Percentiles rank a stretch among this genome's conserved stretches.
phyloP scores from a whole-genome alignment of 1,140 invertebrate species.

The Triops longicaudatus region DNA sequence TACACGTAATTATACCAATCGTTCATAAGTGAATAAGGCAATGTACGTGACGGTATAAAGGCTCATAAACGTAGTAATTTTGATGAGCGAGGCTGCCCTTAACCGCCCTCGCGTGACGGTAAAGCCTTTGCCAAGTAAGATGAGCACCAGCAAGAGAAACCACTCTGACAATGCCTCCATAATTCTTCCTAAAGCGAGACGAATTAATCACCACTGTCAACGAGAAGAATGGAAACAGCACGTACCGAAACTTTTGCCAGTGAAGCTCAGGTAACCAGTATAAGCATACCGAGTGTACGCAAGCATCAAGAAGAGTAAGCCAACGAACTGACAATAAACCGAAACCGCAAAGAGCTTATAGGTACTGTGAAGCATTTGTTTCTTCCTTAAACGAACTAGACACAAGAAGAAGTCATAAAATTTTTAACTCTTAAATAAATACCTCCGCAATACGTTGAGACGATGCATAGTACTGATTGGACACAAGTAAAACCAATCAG shows the following conservation, averaged over 20 bases:
- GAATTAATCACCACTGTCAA: slow-evolving; percentile 4
- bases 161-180: slow-evolving; percentile 61
- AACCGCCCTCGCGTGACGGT: slow-evolving; percentile 77
- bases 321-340: slow-evolving; percentile 52
- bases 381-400: slow-evolving; percentile 58
- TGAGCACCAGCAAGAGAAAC: slow-evolving; percentile 63
- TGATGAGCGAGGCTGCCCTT: slow-evolving; percentile 55
- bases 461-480: slow-evolving; percentile 54
- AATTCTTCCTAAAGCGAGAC: slow-evolving; percentile 50
- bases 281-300: slow-evolving; percentile 61
- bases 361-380: slow-evolving; percentile 74
- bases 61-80: slow-evolving; percentile 71
- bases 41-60: slow-evolving; percentile 60
- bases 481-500: slow-evolving; percentile 52
- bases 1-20: slow-evolving; percentile 45
- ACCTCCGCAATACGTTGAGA: slow-evolving; percentile 52
- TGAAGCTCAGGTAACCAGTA: slow-evolving; percentile 52
- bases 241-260: slow-evolving; percentile 52
- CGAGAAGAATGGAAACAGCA: slow-evolving; percentile 20
- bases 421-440: slow-evolving; percentile 26
- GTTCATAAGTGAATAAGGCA: slow-evolving; percentile 67
- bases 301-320: slow-evolving; percentile 54
- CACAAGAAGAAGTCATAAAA: slow-evolving; percentile 30
- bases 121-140: slow-evolving; percentile 79
- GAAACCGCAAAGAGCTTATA: slow-evolving; percentile 76